Base-by-base conservation (phyloP, 2,113 vertebrate species). In the Petromus typicus region DNA sequence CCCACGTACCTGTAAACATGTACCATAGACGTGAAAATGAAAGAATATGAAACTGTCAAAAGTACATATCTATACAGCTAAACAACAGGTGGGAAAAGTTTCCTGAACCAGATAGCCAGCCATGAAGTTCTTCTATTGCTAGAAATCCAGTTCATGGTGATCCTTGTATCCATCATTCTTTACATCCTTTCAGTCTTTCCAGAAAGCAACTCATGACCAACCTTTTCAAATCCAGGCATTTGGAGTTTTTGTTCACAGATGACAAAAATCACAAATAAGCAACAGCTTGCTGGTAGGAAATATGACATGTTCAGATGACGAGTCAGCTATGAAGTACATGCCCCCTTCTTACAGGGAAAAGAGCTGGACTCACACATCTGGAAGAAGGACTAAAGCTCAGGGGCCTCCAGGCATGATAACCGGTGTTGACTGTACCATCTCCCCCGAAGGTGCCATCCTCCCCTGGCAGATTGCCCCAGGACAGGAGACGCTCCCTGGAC, bases 141-240 rank as follows among this genome's bases (percentile, higher is more conserved):
- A 13, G 76, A 63, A 32, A 43, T 30, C 37, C 1, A 3, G 16
- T 17, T 61, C 43, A 7, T 2, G 2, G 0, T 14, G 2, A 25
- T 37, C 13, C 43, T 30, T 6, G n/a, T 20, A 9, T 27, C 43
- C 14, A 2, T 2, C 12, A 30, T 45, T 45, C 12, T 75, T 56
- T 51, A 7, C 2, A 32, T 30, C 22, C 34, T 12, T n/a, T 30
- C 27, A 66, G 59, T 14, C 16, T 4, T 43, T 83, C 40, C 32
- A 54, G 20, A 54, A 84, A 59, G 4, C 7, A 45, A 82, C 1
- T 45, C 40, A 5, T 3, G 48, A 13, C 23, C 5, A 4, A 6
- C 2, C 43, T n/a, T n/a, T 4, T 30, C 7, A 9, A n/a, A 37
- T 23, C 3, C 18, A 30, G 45, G n/a, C 56, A 56, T n/a, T 54